phyloP scores from a whole-genome alignment of 2,888 invertebrate species.

The Thymelicus acteon region DNA sequence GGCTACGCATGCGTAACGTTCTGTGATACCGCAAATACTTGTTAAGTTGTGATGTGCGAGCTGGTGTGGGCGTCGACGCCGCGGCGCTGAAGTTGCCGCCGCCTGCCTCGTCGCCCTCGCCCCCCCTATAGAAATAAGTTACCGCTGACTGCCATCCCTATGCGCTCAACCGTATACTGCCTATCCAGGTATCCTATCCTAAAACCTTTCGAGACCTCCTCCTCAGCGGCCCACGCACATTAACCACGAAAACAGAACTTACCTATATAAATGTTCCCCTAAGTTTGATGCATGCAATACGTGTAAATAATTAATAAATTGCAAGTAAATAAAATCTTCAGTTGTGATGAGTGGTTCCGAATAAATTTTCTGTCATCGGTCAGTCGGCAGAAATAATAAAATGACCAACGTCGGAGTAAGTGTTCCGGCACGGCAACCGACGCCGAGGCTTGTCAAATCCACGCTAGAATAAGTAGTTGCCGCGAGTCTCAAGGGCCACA shows the following conservation, averaged over 20 bases:
- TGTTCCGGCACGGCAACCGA: slow-evolving; percentile 54
- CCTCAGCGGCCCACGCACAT: slow-evolving; percentile 60
- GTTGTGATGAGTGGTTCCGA: slow-evolving; percentile 55
- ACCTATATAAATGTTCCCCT: slow-evolving; percentile 32
- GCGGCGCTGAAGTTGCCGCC: slow-evolving; percentile 74
- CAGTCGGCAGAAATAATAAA: slow-evolving; percentile 51
- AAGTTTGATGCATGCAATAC: slow-evolving; percentile 33
- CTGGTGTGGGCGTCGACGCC: slow-evolving; percentile 75
- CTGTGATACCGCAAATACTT: slow-evolving; percentile 89
- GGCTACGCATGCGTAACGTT: slow-evolving; percentile 83
- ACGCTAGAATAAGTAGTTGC: slow-evolving; percentile 64
- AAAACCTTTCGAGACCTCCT: slow-evolving; percentile 55
- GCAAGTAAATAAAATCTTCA: slow-evolving; percentile 40
- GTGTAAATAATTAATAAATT: slow-evolving; percentile 35
- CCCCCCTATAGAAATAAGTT: slow-evolving; percentile 79
- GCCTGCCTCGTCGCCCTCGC: slow-evolving; percentile 77
- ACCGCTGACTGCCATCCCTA: slow-evolving; percentile 77
- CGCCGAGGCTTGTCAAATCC: slow-evolving; percentile 56
- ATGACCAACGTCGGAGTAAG: slow-evolving; percentile 60
- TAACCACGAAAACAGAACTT: slow-evolving; percentile 50
- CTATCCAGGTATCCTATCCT: slow-evolving; percentile 65
- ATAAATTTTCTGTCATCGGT: slow-evolving; percentile 47
- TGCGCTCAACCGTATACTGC: slow-evolving; percentile 74
- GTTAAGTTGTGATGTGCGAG: slow-evolving; percentile 87
- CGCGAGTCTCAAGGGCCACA: slow-evolving; percentile 57